phyloP scores from a whole-genome alignment of 2,797 vertebrate species.

The Lerista edwardsae region DNA sequence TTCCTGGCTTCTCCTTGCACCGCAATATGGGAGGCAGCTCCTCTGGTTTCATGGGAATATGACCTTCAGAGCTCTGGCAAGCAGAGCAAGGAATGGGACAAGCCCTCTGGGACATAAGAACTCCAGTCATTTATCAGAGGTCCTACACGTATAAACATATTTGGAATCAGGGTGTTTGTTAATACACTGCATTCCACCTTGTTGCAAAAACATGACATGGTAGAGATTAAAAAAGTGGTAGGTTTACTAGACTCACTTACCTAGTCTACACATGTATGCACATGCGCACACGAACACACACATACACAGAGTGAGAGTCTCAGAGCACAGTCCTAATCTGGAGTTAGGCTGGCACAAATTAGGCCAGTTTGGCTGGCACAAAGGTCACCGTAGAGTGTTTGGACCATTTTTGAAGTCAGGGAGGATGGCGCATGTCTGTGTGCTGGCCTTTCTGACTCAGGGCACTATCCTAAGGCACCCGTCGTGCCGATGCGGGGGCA shows the following conservation, averaged over 20 bases:
- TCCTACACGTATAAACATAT: not conserved
- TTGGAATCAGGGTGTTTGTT: not conserved
- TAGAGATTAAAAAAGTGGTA: not conserved
- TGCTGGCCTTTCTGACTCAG: too few relatives aligned
- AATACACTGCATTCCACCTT: not conserved
- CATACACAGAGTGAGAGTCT: too few relatives aligned
- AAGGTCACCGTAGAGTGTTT: too few relatives aligned
- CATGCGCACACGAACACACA: too few relatives aligned
- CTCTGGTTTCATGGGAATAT: not conserved
- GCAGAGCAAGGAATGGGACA: not conserved
- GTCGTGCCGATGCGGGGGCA: too few relatives aligned
- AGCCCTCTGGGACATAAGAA: not conserved
- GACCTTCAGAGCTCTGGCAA: not conserved
- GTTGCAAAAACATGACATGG: not conserved
- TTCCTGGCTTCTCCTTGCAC: not conserved
- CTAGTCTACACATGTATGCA: too few relatives aligned
- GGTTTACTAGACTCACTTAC: not conserved
- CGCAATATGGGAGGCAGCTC: not conserved
- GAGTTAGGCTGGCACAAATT: too few relatives aligned
- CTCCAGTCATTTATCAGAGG: not conserved
- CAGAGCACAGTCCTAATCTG: too few relatives aligned
- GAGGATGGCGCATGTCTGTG: too few relatives aligned
- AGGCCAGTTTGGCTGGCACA: too few relatives aligned
- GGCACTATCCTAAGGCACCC: too few relatives aligned
- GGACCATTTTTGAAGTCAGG: too few relatives aligned